A percentile compares a stretch with the other conserved stretches of the same genome.
Evolutionary conservation across 2,888 invertebrate species (phyloP).

Genomic region (Alentia gelatinosa): DNA sequence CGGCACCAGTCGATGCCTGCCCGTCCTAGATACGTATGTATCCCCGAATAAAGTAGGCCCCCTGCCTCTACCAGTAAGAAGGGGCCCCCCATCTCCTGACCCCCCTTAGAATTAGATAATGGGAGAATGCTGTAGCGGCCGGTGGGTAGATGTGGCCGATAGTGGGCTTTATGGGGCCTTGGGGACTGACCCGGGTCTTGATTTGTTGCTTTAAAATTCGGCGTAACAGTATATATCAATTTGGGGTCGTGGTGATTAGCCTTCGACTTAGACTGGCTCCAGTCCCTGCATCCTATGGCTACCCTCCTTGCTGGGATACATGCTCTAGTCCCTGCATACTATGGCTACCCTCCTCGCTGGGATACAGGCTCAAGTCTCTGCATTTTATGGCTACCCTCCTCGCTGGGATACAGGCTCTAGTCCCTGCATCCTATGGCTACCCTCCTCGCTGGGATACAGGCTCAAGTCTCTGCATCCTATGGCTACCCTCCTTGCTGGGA

Average conservation of each 20-base stretch:
- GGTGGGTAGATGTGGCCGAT: not conserved
- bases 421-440: too few species aligned
- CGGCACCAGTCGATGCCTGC: not conserved
- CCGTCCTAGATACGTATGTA: not conserved
- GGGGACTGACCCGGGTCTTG: not conserved
- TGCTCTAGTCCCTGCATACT: too few species aligned
- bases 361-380: too few species aligned
- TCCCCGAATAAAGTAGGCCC: not conserved
- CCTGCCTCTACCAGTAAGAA: not conserved
- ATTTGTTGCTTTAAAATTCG: not conserved
- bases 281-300: too few species aligned
- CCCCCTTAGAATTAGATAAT: conserved; percentile 6
- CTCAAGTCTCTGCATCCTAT: too few species aligned
- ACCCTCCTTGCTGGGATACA: too few species aligned
- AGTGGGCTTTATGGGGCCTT: not conserved
- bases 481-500: too few species aligned
- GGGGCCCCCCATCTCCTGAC: not conserved
- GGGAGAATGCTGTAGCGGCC: not conserved
- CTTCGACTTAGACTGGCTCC: too few species aligned
- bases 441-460: too few species aligned
- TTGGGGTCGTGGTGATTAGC: not conserved
- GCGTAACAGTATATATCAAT: not conserved
- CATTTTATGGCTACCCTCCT: too few species aligned
- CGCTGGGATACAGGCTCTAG: too few species aligned
- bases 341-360: too few species aligned